Conservation (phyloP, 2,888 invertebrate species). For the Drosophila atroscutellata region DNA sequence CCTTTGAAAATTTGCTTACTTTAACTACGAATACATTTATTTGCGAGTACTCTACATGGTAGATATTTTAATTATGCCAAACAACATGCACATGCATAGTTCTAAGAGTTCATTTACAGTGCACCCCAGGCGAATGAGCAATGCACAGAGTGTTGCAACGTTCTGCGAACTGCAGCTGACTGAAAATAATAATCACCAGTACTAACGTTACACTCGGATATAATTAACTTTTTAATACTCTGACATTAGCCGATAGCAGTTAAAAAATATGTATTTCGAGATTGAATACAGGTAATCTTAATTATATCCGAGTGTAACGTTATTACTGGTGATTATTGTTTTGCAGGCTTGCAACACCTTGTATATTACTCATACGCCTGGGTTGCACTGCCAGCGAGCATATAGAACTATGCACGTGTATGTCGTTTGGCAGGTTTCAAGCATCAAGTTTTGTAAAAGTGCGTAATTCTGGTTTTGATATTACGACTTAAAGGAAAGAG, state of each 20-base stretch:
- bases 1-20: conserved; percentile 49
- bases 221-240: neutral
- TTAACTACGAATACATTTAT: conserved; percentile 25
- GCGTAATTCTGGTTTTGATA: neutral
- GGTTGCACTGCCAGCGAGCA: conserved; percentile 17
- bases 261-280: neutral
- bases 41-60: conserved; percentile 7
- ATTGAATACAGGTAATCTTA: neutral
- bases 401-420: conserved; percentile 32
- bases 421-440: conserved; percentile 9
- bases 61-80: conserved; percentile 60
- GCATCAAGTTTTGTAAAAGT: neutral
- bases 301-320: neutral
- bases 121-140: conserved; percentile 50
- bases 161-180: conserved; percentile 15
- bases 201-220: neutral
- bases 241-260: neutral
- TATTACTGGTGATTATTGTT: conserved; percentile 23
- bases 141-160: conserved; percentile 26
- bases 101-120: conserved; percentile 3
- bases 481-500: conserved; percentile 8
- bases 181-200: conserved; percentile 34
- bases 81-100: conserved; percentile 39
- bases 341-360: conserved; percentile 35
- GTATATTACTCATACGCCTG: conserved; percentile 45